Percentiles rank a stretch among this genome's conserved stretches.
These are phyloP conservation scores for Protonibea diacanthus DNA, from an alignment of 2,797 vertebrate genomes.

Conservation along the genomic window DNA sequence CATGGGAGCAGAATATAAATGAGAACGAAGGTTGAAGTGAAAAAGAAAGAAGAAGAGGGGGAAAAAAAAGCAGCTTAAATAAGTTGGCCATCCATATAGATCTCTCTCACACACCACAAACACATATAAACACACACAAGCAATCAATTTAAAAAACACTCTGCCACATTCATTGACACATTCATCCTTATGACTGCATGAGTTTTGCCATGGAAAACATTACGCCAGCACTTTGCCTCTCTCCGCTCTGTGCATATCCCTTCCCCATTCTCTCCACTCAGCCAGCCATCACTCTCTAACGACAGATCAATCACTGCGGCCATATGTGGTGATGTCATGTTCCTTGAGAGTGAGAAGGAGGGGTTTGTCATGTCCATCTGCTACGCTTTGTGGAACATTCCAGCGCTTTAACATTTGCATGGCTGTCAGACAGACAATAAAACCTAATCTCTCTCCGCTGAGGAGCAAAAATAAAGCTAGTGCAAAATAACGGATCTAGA, in stretches of 20 bases:
- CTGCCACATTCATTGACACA: conserved; percentile 27
- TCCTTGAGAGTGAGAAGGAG: conserved; percentile 70
- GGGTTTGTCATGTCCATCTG: conserved; percentile 77
- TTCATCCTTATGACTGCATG: conserved; percentile 39
- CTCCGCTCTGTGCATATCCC: conserved; percentile 41
- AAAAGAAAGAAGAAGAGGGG: background rate
- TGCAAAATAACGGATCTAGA: conserved; percentile 43
- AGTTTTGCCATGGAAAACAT: conserved; percentile 66
- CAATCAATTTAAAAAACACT: conserved; percentile 40
- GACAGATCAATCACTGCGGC: conserved; percentile 78
- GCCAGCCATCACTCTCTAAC: conserved; percentile 69
- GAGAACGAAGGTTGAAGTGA: background rate
- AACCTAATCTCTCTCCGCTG: conserved; percentile 58
- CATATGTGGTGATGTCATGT: conserved; percentile 84
- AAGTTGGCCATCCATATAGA: background rate
- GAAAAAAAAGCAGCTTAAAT: background rate
- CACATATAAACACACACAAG: conserved; percentile 17
- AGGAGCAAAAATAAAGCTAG: conserved; percentile 25
- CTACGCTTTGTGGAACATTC: conserved; percentile 77
- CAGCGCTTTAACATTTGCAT: conserved; percentile 80
- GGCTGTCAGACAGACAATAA: conserved; percentile 79
- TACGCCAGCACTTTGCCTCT: conserved; percentile 27
- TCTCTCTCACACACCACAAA: background rate
- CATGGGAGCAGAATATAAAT: conserved; percentile 12
- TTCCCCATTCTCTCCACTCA: conserved; percentile 45